phyloP scores from a whole-genome alignment of 2,888 invertebrate species.

The Exocentrus adspersus region DNA sequence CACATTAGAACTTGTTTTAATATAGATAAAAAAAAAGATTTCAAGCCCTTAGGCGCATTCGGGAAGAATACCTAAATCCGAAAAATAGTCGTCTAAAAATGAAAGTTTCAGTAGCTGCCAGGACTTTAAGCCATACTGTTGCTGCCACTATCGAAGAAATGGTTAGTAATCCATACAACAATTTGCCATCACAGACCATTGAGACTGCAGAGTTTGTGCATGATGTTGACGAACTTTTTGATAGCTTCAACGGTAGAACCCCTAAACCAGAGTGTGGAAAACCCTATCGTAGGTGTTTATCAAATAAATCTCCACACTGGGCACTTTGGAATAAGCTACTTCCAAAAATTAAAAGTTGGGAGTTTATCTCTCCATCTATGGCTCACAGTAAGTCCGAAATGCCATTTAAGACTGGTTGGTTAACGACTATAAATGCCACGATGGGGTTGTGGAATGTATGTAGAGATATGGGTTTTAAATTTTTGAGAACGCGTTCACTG shows the following conservation, averaged over 20 bases:
- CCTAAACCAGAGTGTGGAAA: too few relatives aligned
- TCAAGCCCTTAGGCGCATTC: conserved; percentile 8
- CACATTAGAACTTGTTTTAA: not conserved
- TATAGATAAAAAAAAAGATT: not conserved
- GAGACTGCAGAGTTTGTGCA: conserved; percentile 35
- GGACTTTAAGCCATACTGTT: conserved; percentile 23
- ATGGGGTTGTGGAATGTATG: not conserved
- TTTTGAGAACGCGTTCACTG: not conserved
- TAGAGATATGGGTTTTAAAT: not conserved
- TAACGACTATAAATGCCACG: not conserved
- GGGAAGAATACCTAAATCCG: conserved; percentile 5
- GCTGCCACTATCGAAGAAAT: conserved; percentile 29
- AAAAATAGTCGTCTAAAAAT: conserved; percentile 18
- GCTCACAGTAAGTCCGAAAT: not conserved
- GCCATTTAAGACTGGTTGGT: not conserved
- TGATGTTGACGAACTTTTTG: conserved; percentile 25
- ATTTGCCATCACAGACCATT: conserved; percentile 24
- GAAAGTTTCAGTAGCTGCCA: conserved; percentile 33
- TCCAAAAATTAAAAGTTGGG: not conserved
- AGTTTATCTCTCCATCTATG: not conserved
- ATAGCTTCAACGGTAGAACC: too few relatives aligned
- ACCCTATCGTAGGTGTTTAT: too few relatives aligned
- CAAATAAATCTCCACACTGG: too few relatives aligned
- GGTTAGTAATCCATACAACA: not conserved
- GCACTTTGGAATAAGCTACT: not conserved